Conservation (phyloP, 2,113 vertebrate species). For the Neogale vison region DNA sequence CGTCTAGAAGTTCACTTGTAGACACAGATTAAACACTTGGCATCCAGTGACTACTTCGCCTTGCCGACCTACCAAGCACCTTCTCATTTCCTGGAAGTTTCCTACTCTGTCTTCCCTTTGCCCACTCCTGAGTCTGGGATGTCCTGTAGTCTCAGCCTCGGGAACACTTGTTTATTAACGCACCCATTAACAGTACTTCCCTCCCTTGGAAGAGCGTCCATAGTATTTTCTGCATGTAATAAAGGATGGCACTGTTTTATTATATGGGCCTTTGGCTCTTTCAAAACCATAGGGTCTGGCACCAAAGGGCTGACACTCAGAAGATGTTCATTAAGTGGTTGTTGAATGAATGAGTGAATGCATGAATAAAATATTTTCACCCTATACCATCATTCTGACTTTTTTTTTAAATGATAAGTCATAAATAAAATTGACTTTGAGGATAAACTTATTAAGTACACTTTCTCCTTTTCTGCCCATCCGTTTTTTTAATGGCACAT, state of each 20-base stretch:
- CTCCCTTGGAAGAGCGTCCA: background rate
- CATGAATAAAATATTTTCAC: background rate
- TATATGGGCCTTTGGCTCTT: background rate
- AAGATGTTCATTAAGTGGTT: background rate
- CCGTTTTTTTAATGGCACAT: background rate
- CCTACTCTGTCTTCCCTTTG: background rate
- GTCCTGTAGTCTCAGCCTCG: accelerated
- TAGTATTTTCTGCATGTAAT: background rate
- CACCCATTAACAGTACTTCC: background rate
- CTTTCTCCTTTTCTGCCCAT: background rate
- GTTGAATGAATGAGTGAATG: background rate
- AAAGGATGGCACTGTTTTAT: background rate
- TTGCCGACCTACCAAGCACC: background rate
- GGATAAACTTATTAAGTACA: background rate
- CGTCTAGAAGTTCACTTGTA: background rate
- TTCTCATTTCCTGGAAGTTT: background rate
- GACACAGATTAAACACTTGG: background rate
- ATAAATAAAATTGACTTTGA: conserved; percentile 27
- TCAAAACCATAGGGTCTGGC: background rate
- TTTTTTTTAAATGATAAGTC: conserved; percentile 17
- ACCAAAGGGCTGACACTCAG: background rate
- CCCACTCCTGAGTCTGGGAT: background rate
- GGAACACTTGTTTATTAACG: background rate
- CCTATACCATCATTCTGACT: conserved; percentile 3
- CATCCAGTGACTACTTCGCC: background rate